Conservation (phyloP, 2,797 vertebrate genomes). For the Pteronotus mesoamericanus region DNA sequence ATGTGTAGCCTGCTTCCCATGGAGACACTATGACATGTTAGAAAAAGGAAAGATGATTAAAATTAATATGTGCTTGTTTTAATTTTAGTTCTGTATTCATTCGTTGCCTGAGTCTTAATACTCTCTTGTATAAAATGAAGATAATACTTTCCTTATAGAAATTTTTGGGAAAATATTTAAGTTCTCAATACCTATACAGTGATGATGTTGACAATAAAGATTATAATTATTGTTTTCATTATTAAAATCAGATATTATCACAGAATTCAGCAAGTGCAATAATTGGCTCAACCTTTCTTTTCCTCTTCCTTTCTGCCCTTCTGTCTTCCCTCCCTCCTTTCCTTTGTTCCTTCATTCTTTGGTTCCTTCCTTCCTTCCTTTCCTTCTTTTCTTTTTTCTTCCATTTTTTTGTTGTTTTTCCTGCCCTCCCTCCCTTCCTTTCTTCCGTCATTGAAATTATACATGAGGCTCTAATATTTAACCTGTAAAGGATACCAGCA, state of each 20-base stretch:
- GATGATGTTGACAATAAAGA: background rate
- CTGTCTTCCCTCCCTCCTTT: fast-evolving
- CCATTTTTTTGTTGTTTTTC: too few species aligned
- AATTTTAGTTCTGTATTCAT: background rate
- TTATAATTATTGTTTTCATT: background rate
- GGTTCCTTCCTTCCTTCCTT: background rate
- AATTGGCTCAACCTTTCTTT: background rate
- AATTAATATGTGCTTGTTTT: background rate
- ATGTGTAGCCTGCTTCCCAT: background rate
- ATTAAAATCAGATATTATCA: background rate
- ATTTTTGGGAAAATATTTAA: background rate
- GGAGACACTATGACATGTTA: background rate
- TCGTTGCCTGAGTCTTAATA: background rate
- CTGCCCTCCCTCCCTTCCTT: background rate
- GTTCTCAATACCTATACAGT: background rate
- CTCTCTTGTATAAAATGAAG: background rate
- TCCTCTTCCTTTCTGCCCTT: too few species aligned
- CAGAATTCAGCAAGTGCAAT: background rate
- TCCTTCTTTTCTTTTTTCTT: background rate
- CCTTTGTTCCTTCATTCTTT: background rate
- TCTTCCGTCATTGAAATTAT: background rate
- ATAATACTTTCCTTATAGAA: background rate
- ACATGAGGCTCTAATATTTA: background rate
- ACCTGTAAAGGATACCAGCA: background rate
- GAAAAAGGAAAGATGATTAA: background rate